Evolutionary conservation across 2,113 vertebrate genomes (phyloP), one percentile per base, ranked within the genome.

Genomic region (Rousettus leschenaultii): DNA sequence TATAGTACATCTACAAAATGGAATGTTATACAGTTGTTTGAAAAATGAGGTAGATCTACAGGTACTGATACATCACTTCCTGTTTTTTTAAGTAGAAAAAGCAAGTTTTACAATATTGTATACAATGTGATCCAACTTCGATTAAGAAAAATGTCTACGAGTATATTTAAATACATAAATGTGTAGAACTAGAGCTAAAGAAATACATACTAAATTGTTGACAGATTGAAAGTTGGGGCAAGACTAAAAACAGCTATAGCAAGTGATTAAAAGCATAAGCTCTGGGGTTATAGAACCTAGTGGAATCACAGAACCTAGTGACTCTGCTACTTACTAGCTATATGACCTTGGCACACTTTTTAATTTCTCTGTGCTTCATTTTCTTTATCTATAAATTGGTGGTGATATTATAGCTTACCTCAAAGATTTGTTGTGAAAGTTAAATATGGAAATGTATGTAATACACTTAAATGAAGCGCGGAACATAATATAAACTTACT

Each of bases 71-170:
- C 57, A 70, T 43, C 3, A 66, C 43, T 2, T 77, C 11, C 28
- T 79, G 35, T 48, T 48, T 75, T 71, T 88, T 96, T 86, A 78
- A 83, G 51, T 53, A 85, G 33, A 75, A 92, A 94, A 95, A 71
- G 38, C 35, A 91, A 30, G 30, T 53, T 92, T 89, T 28, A 74
- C 55, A 79, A 84, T 71, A 38, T 19, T n/a, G 5, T 6, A 89
- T 86, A 89, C 80, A 77, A 71, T 53, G 18, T 77, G 45, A 86
- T 38, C 10, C 13, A 87, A 66, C 71, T 70, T 82, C 61, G 28
- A 9, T 35, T 35, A 95, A 90, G 33, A 45, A 57, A 92, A 73
- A 84, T 83, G 30, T 6, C 40, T 79, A 48, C 75, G 30, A 92
- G 48, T 28, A 57, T 71, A 65, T 65, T 45, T 38, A 38, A 73